Evolutionary conservation across 2,113 vertebrate species (phyloP), one percentile per base, ranked within the genome.

Genomic region (Eublepharis macularius): DNA sequence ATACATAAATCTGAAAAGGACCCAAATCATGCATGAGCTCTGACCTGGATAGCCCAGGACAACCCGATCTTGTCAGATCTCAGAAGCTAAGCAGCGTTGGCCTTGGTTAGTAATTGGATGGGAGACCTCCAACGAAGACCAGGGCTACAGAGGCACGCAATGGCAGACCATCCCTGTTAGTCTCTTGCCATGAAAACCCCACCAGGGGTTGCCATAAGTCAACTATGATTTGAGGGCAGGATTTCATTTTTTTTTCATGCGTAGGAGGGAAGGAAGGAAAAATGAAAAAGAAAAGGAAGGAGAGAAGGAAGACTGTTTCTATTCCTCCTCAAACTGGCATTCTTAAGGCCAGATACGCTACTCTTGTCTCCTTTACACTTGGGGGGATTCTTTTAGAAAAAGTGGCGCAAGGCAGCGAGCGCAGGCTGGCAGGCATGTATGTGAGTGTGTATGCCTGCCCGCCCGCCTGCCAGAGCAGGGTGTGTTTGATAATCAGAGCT

Each of bases 241-340:
- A 65, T 65, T 29, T 3, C 63, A 65, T 26, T 26, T 26, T n/a
- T n/a, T n/a, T n/a, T n/a, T n/a, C n/a, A 66, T 7, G 26, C 6
- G 32, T 24, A 94, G 92, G 88, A 92, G 91, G 90, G 89, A 92
- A 92, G 85, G 92, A 94, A 94, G 89, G 88, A 94, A 92, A 91
- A 90, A 92, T 87, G 91, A 90, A 93, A 93, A 88, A 91, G 91
- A 86, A 73, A 86, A 88, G 88, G 86, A 70, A 83, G 43, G 66
- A 13, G 29, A 69, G 79, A 17, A 21, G 47, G 21, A 32, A 45
- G n/a, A 45, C 6, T 34, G 4, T 26, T 24, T 34, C 7, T 29
- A 13, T 17, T 21, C 11, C 1, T 41, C 34, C 4, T 3, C 51
- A 39, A 24, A 24, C 45, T 24, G 41, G 54, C 43, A 75, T 57